phyloP scores from a whole-genome alignment of 2,888 invertebrate genomes.

The Lepetodrilus schrolli region DNA sequence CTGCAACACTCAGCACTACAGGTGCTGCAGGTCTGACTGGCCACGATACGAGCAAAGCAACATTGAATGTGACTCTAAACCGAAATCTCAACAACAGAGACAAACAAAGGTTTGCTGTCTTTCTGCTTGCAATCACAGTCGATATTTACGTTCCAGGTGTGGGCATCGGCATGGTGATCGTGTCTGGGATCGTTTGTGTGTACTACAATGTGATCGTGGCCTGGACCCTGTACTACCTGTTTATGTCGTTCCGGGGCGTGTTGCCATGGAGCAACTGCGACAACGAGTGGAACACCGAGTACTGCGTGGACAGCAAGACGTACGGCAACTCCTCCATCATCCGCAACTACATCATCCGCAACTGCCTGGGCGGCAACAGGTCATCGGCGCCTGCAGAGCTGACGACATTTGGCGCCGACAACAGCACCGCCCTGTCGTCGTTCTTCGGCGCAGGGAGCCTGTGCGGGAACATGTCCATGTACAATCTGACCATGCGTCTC shows the following conservation, averaged over 20 bases:
- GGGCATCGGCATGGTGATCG: conserved; percentile 75
- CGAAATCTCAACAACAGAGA: too few relatives aligned
- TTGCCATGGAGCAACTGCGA: conserved; percentile 75
- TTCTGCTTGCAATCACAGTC: not conserved
- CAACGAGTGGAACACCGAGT: conserved; percentile 73
- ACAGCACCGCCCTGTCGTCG: not conserved
- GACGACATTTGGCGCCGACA: not conserved
- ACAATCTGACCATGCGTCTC: conserved; percentile 27
- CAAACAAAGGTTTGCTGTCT: too few relatives aligned
- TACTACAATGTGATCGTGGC: conserved; percentile 76
- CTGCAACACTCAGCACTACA: too few relatives aligned
- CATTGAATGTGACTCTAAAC: too few relatives aligned
- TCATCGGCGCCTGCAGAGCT: not conserved
- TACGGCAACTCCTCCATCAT: conserved; percentile 11
- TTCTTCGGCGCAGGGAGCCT: not conserved
- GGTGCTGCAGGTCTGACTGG: too few relatives aligned
- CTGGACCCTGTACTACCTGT: conserved; percentile 75
- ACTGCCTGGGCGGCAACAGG: not conserved
- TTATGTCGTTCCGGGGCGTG: conserved; percentile 70
- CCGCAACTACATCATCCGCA: not conserved
- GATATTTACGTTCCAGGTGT: conserved; percentile 65
- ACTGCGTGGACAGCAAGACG: conserved; percentile 47
- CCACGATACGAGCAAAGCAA: too few relatives aligned
- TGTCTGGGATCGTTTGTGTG: conserved; percentile 75
- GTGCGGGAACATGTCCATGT: not conserved